Percentiles rank a stretch among this genome's conserved stretches.
Evolutionary conservation across 2,797 vertebrate species (phyloP).

Genomic region (Monodelphis domestica): DNA sequence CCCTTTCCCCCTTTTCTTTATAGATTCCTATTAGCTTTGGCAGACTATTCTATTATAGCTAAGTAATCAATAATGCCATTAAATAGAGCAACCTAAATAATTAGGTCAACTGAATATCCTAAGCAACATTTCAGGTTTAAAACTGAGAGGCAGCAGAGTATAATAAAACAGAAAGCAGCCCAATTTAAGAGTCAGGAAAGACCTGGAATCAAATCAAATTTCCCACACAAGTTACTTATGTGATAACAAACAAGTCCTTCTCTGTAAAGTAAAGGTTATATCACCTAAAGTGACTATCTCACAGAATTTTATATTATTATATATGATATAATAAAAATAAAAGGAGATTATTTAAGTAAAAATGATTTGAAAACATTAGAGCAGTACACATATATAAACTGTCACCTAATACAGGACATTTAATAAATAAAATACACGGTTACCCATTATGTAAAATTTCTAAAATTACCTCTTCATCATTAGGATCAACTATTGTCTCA

Average conservation of each 20-base stretch:
- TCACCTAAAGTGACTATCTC: background rate
- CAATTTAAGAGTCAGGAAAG: too few species aligned
- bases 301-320: constrained; percentile 1
- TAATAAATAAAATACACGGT: constrained; percentile 34
- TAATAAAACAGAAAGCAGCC: background rate
- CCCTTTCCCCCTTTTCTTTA: too few species aligned
- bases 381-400: background rate
- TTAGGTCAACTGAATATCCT: background rate
- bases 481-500: constrained; percentile 95
- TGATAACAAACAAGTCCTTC: background rate
- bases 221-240: background rate
- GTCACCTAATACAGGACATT: constrained; percentile 28
- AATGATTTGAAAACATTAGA: constrained; percentile 26
- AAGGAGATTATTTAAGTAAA: constrained; percentile 48
- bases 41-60: background rate
- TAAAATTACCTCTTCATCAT: constrained; percentile 94
- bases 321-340: constrained; percentile 31
- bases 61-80: background rate
- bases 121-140: background rate
- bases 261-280: background rate
- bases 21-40: too few species aligned
- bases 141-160: background rate
- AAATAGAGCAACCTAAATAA: background rate
- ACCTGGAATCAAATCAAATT: background rate
- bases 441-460: constrained; percentile 42